phyloP scores from a whole-genome alignment of 1,140 invertebrate species.

The Trachelipus rathkii region DNA sequence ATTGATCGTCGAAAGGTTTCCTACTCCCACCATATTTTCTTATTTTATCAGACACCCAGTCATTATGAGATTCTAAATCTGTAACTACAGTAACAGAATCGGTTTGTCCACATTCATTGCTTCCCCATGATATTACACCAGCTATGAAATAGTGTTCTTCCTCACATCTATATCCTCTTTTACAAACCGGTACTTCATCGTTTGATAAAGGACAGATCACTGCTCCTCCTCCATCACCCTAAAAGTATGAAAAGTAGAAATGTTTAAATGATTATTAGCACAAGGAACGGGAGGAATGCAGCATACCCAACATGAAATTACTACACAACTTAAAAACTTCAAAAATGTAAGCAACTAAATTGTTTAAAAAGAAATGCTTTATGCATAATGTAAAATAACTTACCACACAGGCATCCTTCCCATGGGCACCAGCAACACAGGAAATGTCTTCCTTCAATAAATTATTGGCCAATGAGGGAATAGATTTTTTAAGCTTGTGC shows the following conservation, averaged over 20 bases:
- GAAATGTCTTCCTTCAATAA: conserved; percentile 17
- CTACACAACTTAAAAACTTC: too few species aligned
- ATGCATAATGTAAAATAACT: conserved; percentile 21
- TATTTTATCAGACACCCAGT: background rate
- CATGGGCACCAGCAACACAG: conserved; percentile 28
- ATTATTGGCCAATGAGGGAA: conserved; percentile 1
- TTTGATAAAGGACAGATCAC: conserved; percentile 33
- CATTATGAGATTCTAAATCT: conserved; percentile 18
- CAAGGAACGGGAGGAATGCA: too few species aligned
- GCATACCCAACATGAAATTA: too few species aligned
- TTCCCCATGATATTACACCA: conserved; percentile 33
- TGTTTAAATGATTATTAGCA: too few species aligned
- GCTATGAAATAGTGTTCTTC: conserved; percentile 32
- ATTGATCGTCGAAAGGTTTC: background rate
- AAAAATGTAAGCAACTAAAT: background rate
- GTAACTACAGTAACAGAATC: conserved; percentile 30
- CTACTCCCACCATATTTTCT: background rate
- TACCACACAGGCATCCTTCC: conserved; percentile 38
- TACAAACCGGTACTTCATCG: conserved; percentile 14
- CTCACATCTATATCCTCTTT: conserved; percentile 18
- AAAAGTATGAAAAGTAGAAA: background rate
- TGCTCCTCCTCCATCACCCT: conserved; percentile 35
- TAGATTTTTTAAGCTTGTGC: conserved; percentile 18
- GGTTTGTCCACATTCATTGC: conserved; percentile 29
- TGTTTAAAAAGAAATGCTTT: too few species aligned